phyloP scores from a whole-genome alignment of 2,797 vertebrate genomes.

The Sebastes elongatus region DNA sequence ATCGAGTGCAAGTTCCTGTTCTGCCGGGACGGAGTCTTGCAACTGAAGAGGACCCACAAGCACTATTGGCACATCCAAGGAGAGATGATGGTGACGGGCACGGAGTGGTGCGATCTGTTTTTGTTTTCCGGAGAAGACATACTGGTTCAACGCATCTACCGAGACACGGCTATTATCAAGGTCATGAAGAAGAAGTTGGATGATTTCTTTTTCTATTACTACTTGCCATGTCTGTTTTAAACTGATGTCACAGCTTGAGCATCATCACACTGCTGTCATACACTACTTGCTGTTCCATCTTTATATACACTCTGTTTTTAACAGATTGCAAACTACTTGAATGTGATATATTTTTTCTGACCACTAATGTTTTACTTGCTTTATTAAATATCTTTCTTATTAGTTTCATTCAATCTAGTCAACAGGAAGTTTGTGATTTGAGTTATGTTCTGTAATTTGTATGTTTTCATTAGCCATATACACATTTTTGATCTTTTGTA shows the following conservation, averaged over 20 bases:
- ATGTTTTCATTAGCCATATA: not conserved
- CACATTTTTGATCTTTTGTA: not conserved
- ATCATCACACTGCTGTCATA: not conserved
- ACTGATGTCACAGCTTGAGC: not conserved
- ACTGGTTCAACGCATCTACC: slow-evolving; percentile 62
- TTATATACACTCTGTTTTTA: not conserved
- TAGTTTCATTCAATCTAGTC: not conserved
- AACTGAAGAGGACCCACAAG: slow-evolving; percentile 19
- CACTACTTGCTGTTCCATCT: not conserved
- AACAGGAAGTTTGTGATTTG: not conserved
- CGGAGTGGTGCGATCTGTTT: slow-evolving; percentile 61
- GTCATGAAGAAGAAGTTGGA: slow-evolving; percentile 50
- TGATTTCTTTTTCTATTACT: slow-evolving; percentile 55
- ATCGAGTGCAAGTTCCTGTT: slow-evolving; percentile 16
- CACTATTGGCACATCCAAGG: slow-evolving; percentile 61
- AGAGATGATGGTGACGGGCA: slow-evolving; percentile 63
- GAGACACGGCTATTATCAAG: slow-evolving; percentile 10
- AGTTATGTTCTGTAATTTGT: not conserved
- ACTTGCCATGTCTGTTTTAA: slow-evolving; percentile 35
- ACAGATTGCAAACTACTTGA: not conserved
- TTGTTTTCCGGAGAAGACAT: slow-evolving; percentile 44
- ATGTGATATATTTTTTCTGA: not conserved
- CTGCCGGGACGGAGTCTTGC: not conserved
- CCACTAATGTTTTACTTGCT: not conserved
- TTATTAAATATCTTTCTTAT: not conserved